Evolutionary conservation across 1,140 invertebrate species (phyloP).

Genomic region (Cataglyphis hispanica): DNA sequence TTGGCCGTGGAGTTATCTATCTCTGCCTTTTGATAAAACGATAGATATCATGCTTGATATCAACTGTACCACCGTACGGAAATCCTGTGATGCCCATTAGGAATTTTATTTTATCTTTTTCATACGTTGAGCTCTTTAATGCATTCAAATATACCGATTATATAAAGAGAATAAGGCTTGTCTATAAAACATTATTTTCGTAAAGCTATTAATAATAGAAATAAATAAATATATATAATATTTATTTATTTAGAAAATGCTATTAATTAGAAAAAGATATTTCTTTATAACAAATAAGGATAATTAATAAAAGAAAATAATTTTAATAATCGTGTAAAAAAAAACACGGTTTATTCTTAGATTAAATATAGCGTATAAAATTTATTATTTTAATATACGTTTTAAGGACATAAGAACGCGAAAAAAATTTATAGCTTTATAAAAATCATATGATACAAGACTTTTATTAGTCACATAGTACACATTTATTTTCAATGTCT

Average conservation of each 20-base stretch:
- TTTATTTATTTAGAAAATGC: neutral
- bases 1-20: slow-evolving; percentile 71
- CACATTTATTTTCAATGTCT: slow-evolving; percentile 64
- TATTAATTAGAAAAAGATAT: too few species aligned
- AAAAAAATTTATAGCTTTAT: slow-evolving; percentile 19
- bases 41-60: slow-evolving; percentile 67
- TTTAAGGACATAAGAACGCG: neutral
- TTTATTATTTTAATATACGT: neutral
- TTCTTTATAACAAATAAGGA: neutral
- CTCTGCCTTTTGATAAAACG: slow-evolving; percentile 70
- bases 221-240: neutral
- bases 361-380: neutral
- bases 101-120: slow-evolving; percentile 24
- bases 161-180: neutral
- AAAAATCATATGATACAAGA: slow-evolving; percentile 44
- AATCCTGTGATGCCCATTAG: slow-evolving; percentile 4
- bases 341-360: neutral
- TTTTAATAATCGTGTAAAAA: neutral
- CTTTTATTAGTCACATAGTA: slow-evolving; percentile 68
- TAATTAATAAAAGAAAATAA: neutral
- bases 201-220: neutral
- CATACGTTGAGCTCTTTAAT: neutral
- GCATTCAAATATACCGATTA: neutral
- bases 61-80: slow-evolving; percentile 3
- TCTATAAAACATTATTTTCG: neutral